Base-by-base conservation (phyloP, 2,888 invertebrate genomes). In the Kuschelorhynchus macadamiae region DNA sequence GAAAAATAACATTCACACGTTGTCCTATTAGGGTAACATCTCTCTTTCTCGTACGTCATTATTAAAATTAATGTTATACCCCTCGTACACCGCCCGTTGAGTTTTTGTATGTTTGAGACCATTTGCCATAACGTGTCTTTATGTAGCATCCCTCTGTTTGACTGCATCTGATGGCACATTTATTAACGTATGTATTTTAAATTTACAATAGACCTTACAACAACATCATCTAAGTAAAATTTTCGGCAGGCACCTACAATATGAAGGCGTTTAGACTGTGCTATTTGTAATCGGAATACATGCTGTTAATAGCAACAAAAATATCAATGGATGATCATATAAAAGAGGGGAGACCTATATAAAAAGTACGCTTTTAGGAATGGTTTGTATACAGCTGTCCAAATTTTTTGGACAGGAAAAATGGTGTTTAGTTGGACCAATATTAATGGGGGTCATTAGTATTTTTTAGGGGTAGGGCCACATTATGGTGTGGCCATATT, bases 21-120 rank as follows among this genome's bases (percentile, higher is more conserved):
- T 84, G 84, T 85, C 83, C 80, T 82, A 83, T 84, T 84, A 84
- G 83, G 79, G 78, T 81, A 83, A 84, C 84, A 84, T 83, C 82
- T 83, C 84, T 83, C 84, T 83, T 82, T 82, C 83, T 82, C 80
- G 81, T 80, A 79, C 77, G 79, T 81, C 83, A 83, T 84, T 84
- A 84, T 83, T 81, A 82, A 84, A 83, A 84, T 84, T 84, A 83
- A 84, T 84, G 84, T 81, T 80, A 74, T 81, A 82, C 82, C 83
- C 82, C 56, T 59, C 52, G 47, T 53, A 16, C 21, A 68, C 59
- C 59, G 25, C 68, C 68, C 49, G 68, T 32, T 42, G 68, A 50
- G 68, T 17, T 49, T 47, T 68, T 64, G 53, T 63, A 47, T 30
- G 14, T 20, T 32, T 36, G 50, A 62, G 47, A 67, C 67, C 67